These are phyloP conservation scores for Aplodontia rufa DNA, from an alignment of 2,113 vertebrate genomes.

Conservation along the genomic window DNA sequence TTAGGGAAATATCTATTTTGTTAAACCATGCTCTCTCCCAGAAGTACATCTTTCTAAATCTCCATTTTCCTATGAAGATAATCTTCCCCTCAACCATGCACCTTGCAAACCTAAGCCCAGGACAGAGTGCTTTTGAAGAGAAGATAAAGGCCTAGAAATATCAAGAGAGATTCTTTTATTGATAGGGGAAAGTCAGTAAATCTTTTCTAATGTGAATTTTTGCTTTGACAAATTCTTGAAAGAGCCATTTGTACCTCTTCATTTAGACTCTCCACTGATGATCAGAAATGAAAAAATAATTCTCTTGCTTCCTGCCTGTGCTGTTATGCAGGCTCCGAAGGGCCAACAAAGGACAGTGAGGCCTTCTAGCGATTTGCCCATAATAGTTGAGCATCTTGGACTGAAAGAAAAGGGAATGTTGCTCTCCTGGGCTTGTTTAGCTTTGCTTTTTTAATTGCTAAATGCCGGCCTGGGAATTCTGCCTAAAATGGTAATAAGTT, in stretches of 20 bases:
- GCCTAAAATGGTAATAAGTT: conserved; percentile 72
- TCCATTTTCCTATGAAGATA: conserved; percentile 46
- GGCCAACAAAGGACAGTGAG: background rate
- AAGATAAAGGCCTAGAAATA: conserved; percentile 64
- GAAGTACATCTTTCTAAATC: conserved; percentile 47
- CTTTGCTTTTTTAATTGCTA: conserved; percentile 72
- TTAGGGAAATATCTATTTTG: conserved; percentile 49
- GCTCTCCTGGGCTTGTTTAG: conserved; percentile 61
- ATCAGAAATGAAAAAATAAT: conserved; percentile 31
- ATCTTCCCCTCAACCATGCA: conserved; percentile 8
- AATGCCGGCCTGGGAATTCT: conserved; percentile 70
- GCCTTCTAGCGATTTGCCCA: conserved; percentile 36
- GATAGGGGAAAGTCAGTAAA: conserved; percentile 53
- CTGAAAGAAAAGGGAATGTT: conserved; percentile 44
- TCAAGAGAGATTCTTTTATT: conserved; percentile 62
- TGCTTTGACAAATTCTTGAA: conserved; percentile 67
- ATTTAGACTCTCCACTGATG: conserved; percentile 55
- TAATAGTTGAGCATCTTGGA: conserved; percentile 35
- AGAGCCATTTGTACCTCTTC: conserved; percentile 62
- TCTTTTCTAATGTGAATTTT: conserved; percentile 60
- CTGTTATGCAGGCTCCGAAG: background rate
- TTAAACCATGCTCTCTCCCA: conserved; percentile 1
- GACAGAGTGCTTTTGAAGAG: conserved; percentile 59
- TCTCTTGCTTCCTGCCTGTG: background rate
- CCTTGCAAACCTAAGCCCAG: conserved; percentile 45